Percentiles rank a stretch among this genome's conserved stretches.
Conservation (phyloP, 1,140 invertebrate species). For the Lethocerus indicus region DNA sequence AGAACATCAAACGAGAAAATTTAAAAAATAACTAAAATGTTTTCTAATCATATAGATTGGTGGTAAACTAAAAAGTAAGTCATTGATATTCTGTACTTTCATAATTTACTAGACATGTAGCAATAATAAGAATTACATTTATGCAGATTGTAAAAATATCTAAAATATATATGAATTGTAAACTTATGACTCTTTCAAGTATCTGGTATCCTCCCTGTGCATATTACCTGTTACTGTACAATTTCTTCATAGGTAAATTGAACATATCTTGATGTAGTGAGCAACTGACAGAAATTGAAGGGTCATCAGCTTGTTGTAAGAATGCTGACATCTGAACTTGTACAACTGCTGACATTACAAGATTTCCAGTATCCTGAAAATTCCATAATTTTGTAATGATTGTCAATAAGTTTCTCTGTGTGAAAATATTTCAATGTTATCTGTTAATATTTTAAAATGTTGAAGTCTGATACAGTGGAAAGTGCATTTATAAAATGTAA, state of each 20-base stretch:
- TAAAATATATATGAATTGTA: not conserved
- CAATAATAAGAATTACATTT: not conserved
- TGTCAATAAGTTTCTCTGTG: too few relatives aligned
- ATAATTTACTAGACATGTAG: too few relatives aligned
- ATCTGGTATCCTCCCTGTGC: not conserved
- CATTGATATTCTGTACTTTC: too few relatives aligned
- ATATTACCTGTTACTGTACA: not conserved
- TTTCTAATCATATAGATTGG: too few relatives aligned
- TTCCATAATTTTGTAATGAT: too few relatives aligned
- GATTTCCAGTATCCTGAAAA: slow-evolving; percentile 3
- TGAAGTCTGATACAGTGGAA: too few relatives aligned
- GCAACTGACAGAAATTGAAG: slow-evolving; percentile 4
- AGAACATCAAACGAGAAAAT: too few relatives aligned
- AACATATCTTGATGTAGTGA: slow-evolving; percentile 7
- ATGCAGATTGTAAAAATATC: not conserved
- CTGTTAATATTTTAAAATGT: too few relatives aligned
- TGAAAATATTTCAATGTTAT: too few relatives aligned
- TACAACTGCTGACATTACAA: slow-evolving; percentile 4
- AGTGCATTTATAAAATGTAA: too few relatives aligned
- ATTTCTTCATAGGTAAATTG: not conserved
- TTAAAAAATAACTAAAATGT: too few relatives aligned
- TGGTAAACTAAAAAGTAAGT: too few relatives aligned
- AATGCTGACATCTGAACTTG: slow-evolving; percentile 13
- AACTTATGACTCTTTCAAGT: not conserved
- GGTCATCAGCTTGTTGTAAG: slow-evolving; percentile 11